phyloP scores from a whole-genome alignment of 2,888 invertebrate species.

The Tupiocoris notatus region DNA sequence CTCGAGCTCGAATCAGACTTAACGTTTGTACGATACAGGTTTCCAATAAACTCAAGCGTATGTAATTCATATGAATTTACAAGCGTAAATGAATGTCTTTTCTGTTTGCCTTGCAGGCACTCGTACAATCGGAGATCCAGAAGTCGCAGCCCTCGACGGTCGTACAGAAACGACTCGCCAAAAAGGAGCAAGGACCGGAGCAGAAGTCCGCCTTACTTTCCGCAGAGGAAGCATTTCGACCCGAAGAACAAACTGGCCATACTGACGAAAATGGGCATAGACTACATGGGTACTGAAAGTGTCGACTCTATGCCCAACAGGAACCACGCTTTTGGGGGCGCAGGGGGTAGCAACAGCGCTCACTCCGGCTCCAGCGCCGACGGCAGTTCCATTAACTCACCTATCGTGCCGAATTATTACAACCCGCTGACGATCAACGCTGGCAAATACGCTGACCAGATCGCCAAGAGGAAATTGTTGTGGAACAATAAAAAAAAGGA shows the following conservation, averaged over 20 bases:
- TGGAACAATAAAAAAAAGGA: constrained; percentile 63
- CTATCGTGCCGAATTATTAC: constrained; percentile 65
- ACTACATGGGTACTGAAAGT: constrained; percentile 35
- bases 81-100: neutral
- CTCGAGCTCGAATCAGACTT: no score
- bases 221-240: constrained; percentile 31
- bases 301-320: constrained; percentile 17
- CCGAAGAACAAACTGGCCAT: constrained; percentile 35
- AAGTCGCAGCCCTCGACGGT: constrained; percentile 27
- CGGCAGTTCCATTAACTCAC: neutral
- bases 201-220: constrained; percentile 9
- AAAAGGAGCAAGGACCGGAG: constrained; percentile 12
- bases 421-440: constrained; percentile 74
- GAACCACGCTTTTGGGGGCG: neutral
- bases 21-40: no score
- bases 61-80: neutral
- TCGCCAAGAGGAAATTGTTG: constrained; percentile 86
- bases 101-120: constrained; percentile 28
- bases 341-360: neutral
- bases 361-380: neutral
- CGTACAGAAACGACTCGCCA: constrained; percentile 21
- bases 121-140: constrained; percentile 23
- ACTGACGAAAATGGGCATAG: constrained; percentile 32
- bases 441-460: constrained; percentile 80
- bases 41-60: neutral